phyloP scores from a whole-genome alignment of 2,113 vertebrate genomes.

The Chionodraco myersi region DNA sequence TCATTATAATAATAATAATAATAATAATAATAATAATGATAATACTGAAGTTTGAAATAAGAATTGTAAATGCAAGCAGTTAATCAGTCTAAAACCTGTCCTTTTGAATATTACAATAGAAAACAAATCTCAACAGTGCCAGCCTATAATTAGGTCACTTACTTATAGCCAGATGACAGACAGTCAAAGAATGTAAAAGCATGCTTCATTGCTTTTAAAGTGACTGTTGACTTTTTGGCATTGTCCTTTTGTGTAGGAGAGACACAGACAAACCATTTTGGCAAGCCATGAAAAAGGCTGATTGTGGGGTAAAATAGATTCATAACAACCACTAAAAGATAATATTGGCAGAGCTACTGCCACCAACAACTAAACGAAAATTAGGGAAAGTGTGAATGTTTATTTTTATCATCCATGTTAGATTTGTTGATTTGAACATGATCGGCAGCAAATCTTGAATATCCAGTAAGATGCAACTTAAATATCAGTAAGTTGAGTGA shows the following conservation, averaged over 20 bases:
- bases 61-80: background rate
- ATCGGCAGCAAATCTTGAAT: constrained; percentile 10
- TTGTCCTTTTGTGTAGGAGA: background rate
- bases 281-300: background rate
- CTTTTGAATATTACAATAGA: background rate
- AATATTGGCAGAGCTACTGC: background rate
- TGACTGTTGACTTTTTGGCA: background rate
- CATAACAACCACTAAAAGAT: background rate
- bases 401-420: background rate
- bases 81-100: background rate
- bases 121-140: background rate
- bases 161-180: background rate
- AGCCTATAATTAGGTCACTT: background rate
- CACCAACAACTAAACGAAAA: background rate
- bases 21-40: background rate
- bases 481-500: background rate
- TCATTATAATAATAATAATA: background rate
- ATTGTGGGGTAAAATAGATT: background rate
- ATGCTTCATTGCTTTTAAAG: background rate
- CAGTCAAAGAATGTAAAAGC: background rate
- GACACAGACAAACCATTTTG: background rate
- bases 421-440: background rate
- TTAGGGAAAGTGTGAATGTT: background rate
- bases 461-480: background rate
- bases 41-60: background rate